Evolutionary conservation across 2,113 vertebrate species (phyloP).

Genomic region (Tachysurus vachellii): DNA sequence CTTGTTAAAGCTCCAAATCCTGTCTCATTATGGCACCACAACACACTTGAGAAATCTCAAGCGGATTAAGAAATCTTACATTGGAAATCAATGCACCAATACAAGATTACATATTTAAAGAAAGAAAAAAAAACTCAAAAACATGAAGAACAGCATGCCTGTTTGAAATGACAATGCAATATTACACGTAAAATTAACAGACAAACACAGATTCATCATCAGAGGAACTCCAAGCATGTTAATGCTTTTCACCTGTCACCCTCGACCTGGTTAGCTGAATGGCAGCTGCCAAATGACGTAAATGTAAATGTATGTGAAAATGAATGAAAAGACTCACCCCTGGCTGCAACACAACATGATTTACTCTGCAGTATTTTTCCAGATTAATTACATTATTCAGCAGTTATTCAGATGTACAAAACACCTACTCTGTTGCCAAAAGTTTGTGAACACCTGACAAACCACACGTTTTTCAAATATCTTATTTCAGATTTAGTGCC

Average conservation of each 20-base stretch:
- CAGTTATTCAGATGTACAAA: neutral
- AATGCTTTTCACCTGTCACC: neutral
- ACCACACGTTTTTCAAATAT: neutral
- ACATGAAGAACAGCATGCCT: neutral
- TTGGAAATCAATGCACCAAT: neutral
- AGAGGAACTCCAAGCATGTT: neutral
- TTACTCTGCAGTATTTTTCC: neutral
- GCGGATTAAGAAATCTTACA: no score
- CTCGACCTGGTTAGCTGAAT: neutral
- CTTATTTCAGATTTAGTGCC: neutral
- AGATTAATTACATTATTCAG: neutral
- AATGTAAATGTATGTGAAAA: no score
- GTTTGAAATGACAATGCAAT: neutral
- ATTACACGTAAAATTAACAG: neutral
- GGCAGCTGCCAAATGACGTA: no score
- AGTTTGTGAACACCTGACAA: neutral
- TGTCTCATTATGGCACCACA: neutral
- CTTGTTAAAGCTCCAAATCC: neutral
- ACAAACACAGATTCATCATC: neutral
- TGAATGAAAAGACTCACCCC: neutral
- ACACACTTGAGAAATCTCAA: neutral
- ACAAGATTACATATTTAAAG: neutral
- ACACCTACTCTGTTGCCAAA: neutral
- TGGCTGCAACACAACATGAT: neutral
- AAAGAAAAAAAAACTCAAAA: neutral